Evolutionary conservation across 2,797 vertebrate genomes (phyloP).

Genomic region (Acanthopagrus latus): DNA sequence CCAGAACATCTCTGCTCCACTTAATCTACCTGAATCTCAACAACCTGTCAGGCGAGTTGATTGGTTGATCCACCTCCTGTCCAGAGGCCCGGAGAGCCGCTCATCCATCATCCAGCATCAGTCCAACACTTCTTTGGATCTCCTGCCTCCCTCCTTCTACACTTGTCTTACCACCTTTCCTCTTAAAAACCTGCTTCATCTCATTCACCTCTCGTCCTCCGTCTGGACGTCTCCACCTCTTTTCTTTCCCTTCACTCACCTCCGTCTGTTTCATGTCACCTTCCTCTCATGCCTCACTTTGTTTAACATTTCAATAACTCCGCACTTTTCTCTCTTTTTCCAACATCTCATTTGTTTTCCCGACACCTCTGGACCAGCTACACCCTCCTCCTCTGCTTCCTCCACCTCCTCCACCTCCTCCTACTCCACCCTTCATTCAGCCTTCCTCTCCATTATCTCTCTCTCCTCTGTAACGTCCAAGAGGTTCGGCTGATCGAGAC

Average conservation of each 20-base stretch:
- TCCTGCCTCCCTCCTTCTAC: neutral
- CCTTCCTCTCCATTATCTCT: slow-evolving; percentile 8
- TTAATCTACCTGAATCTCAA: neutral
- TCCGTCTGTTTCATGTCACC: slow-evolving; percentile 62
- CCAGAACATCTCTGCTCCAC: too few species aligned
- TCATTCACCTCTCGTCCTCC: slow-evolving; percentile 4
- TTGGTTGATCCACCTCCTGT: neutral
- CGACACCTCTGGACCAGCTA: slow-evolving; percentile 5
- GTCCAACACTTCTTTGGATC: slow-evolving; percentile 24
- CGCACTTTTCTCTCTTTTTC: neutral
- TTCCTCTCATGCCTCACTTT: slow-evolving; percentile 38
- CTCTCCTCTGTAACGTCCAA: slow-evolving; percentile 27
- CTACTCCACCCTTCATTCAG: neutral
- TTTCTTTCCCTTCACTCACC: neutral
- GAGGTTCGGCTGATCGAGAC: slow-evolving; percentile 14
- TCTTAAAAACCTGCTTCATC: slow-evolving; percentile 36
- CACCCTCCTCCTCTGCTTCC: neutral
- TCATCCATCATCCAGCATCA: slow-evolving; percentile 28
- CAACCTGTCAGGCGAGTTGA: neutral
- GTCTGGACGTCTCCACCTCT: slow-evolving; percentile 10
- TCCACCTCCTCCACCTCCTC: neutral
- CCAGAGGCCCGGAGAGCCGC: neutral
- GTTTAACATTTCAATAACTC: slow-evolving; percentile 53
- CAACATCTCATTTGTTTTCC: slow-evolving; percentile 8
- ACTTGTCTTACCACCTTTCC: neutral